These are phyloP conservation scores for Lasioglossum malachurum DNA, from an alignment of 2,888 invertebrate species.

Conservation along the genomic window DNA sequence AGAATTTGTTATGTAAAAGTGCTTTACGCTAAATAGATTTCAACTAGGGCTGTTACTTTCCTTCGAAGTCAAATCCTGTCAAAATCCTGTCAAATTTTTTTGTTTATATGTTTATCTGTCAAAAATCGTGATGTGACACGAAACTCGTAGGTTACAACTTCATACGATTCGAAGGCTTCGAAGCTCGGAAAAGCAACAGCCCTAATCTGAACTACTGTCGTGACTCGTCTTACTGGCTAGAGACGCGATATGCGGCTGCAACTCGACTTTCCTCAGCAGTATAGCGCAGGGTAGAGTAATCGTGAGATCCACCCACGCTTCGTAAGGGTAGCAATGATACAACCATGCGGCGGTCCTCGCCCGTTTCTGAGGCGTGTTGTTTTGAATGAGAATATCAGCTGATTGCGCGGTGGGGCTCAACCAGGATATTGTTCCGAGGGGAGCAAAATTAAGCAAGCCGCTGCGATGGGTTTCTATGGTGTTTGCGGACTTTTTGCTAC, in stretches of 20 bases:
- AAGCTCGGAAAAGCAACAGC: too few relatives aligned
- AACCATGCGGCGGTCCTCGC: slow-evolving; percentile 97
- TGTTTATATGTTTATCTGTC: too few relatives aligned
- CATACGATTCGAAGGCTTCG: too few relatives aligned
- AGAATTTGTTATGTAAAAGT: not conserved
- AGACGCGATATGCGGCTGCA: slow-evolving; percentile 94
- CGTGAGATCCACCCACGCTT: slow-evolving; percentile 95
- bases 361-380: slow-evolving; percentile 92
- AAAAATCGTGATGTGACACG: too few relatives aligned
- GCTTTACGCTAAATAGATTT: too few relatives aligned
- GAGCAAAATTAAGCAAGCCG: slow-evolving; percentile 95
- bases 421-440: slow-evolving; percentile 92
- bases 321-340: slow-evolving; percentile 96
- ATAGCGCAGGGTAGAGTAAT: slow-evolving; percentile 95
- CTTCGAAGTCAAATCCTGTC: too few relatives aligned
- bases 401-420: slow-evolving; percentile 95
- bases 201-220: too few relatives aligned
- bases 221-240: slow-evolving; percentile 88
- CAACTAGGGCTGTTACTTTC: too few relatives aligned
- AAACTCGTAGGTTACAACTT: too few relatives aligned
- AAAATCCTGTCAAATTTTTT: too few relatives aligned
- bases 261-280: slow-evolving; percentile 93
- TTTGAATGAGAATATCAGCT: slow-evolving; percentile 94
- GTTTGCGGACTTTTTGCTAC: slow-evolving; percentile 83
- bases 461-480: slow-evolving; percentile 88